phyloP scores from a whole-genome alignment of 2,797 vertebrate species.

The Silurus aristotelis region DNA sequence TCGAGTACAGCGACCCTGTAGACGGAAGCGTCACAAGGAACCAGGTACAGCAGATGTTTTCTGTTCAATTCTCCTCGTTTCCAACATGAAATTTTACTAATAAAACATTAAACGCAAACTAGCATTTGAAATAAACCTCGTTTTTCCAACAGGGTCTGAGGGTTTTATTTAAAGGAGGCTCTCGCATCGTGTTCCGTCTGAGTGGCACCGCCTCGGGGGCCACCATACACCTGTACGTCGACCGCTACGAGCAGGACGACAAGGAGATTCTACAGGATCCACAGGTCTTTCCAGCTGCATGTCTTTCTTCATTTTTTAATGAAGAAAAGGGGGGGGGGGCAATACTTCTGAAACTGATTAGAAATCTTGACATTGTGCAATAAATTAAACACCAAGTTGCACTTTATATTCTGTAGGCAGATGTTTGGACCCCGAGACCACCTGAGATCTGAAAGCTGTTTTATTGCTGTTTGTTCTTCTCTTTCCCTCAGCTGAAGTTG shows the following conservation, averaged over 20 bases:
- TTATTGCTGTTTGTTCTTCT: background rate
- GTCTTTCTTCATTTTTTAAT: too few species aligned
- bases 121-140: background rate
- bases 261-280: conserved; percentile 84
- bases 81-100: background rate
- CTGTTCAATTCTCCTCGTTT: background rate
- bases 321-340: background rate
- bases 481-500: conserved; percentile 83
- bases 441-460: background rate
- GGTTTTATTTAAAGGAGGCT: conserved; percentile 92
- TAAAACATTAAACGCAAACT: background rate
- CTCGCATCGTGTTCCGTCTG: conserved; percentile 92
- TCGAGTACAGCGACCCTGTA: conserved; percentile 92
- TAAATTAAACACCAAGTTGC: background rate
- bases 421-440: background rate
- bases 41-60: conserved; percentile 75
- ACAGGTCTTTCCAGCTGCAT: conserved; percentile 73
- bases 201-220: conserved; percentile 88
- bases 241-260: conserved; percentile 88
- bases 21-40: conserved; percentile 90
- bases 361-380: background rate
- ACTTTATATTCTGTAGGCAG: background rate
- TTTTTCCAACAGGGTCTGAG: conserved; percentile 80
- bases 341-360: background rate
- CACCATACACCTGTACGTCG: conserved; percentile 90